Percentiles rank a stretch among this genome's conserved stretches.
phyloP scores from a whole-genome alignment of 2,113 vertebrate species.

The Haemorhous mexicanus region DNA sequence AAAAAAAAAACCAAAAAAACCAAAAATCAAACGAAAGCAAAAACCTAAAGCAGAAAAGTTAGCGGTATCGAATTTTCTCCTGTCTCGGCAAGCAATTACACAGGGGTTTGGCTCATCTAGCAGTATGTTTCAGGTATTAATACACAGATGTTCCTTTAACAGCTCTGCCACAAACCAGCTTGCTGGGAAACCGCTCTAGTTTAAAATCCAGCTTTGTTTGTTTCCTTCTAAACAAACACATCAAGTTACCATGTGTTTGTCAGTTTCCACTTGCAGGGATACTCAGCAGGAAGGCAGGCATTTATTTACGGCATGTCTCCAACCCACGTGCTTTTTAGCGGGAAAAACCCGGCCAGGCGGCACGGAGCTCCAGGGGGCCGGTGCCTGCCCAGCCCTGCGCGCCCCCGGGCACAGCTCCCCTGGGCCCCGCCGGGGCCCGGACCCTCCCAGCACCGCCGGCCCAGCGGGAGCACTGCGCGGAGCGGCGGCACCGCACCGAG shows the following conservation, averaged over 20 bases:
- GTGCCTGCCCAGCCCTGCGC: fast-evolving
- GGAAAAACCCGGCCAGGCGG: fast-evolving
- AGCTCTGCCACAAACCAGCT: no score
- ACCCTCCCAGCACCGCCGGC: not conserved
- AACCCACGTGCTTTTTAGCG: fast-evolving
- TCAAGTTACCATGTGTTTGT: fast-evolving
- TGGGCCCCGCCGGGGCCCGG: fast-evolving
- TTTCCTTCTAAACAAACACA: not conserved
- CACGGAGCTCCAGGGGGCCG: fast-evolving
- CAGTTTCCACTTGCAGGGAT: fast-evolving
- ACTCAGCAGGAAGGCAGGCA: fast-evolving
- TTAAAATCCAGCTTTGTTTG: fast-evolving
- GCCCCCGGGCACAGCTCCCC: fast-evolving
- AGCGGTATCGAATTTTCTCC: not conserved
- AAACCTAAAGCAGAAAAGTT: not conserved
- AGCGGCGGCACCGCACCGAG: not conserved
- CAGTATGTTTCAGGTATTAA: not conserved
- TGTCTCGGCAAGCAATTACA: not conserved
- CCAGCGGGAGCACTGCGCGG: no score
- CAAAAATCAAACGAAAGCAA: not conserved
- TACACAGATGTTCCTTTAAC: fast-evolving
- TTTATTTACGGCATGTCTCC: fast-evolving
- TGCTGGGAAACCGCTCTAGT: fast-evolving
- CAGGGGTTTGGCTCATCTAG: not conserved
- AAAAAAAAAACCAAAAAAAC: not conserved